These are phyloP conservation scores for Paramisgurnus dabryanus DNA, from an alignment of 2,113 vertebrate species.

Conservation along the genomic window DNA sequence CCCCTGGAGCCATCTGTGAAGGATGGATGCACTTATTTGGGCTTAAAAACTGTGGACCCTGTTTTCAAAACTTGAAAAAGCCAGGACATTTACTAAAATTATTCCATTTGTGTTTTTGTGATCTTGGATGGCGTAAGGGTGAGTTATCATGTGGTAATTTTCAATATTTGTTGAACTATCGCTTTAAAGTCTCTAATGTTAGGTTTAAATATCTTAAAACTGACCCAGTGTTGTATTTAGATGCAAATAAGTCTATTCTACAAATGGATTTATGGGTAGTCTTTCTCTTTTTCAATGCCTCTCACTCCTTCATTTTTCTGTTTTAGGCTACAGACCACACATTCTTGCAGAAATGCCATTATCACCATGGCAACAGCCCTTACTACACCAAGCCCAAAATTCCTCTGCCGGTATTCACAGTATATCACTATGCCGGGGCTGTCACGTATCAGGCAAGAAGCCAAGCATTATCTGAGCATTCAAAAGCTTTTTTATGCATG, in stretches of 20 bases:
- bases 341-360: conserved; percentile 95
- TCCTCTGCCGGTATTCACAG: conserved; percentile 87
- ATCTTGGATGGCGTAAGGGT: no score
- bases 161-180: no score
- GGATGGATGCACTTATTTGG: no score
- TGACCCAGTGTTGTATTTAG: not conserved
- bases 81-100: no score
- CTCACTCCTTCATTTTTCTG: not conserved
- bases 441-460: conserved; percentile 88
- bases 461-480: not conserved
- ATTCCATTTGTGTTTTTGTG: no score
- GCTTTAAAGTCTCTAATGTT: not conserved
- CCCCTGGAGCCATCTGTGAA: not conserved
- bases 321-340: conserved; percentile 91
- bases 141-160: no score
- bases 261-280: not conserved
- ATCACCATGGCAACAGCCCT: conserved; percentile 81
- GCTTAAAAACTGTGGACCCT: no score
- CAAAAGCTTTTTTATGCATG: not conserved
- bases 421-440: conserved; percentile 86
- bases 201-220: conserved; percentile 7
- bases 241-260: not conserved
- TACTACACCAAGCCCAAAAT: conserved; percentile 86
- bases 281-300: conserved; percentile 14
- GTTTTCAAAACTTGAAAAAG: no score